Evolutionary conservation across 2,888 invertebrate species (phyloP).

Genomic region (Caradrina clavipalpis): DNA sequence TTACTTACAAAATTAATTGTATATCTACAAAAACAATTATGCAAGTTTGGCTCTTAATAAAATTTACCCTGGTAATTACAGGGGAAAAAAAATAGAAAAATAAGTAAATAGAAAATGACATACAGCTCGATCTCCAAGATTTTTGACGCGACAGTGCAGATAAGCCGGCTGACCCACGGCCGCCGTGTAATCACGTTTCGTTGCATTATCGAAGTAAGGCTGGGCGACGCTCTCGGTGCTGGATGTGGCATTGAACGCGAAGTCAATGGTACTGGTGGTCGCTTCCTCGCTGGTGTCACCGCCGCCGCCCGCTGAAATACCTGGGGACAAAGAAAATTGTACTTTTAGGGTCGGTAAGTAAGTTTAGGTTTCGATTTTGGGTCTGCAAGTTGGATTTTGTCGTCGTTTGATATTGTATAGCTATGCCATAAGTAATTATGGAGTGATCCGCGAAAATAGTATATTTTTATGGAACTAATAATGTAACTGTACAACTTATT

Average conservation of each 20-base stretch:
- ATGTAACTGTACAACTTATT: too few species aligned
- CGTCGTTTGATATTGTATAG: background rate
- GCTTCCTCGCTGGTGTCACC: constrained; percentile 70
- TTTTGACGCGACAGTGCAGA: constrained; percentile 96
- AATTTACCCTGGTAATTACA: too few species aligned
- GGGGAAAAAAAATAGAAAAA: background rate
- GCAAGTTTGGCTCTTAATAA: too few species aligned
- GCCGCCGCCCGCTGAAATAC: constrained; percentile 81
- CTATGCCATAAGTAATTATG: too few species aligned
- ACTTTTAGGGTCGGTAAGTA: too few species aligned
- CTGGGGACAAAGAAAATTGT: constrained; percentile 63
- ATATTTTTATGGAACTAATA: too few species aligned
- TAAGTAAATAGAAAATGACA: constrained; percentile 82
- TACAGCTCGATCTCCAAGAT: constrained; percentile 96
- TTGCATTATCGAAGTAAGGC: constrained; percentile 96
- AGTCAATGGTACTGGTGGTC: constrained; percentile 68
- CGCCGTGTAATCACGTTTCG: constrained; percentile 95
- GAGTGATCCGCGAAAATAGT: too few species aligned
- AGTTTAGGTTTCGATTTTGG: background rate
- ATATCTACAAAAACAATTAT: too few species aligned
- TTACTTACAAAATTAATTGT: too few species aligned
- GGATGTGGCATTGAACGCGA: constrained; percentile 71
- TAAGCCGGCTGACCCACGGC: constrained; percentile 96
- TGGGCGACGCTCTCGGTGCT: constrained; percentile 93
- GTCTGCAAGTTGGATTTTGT: background rate